A percentile compares a stretch with the other conserved stretches of the same genome.
Evolutionary conservation across 2,113 vertebrate species (phyloP).

Genomic region (Gymnogyps californianus): DNA sequence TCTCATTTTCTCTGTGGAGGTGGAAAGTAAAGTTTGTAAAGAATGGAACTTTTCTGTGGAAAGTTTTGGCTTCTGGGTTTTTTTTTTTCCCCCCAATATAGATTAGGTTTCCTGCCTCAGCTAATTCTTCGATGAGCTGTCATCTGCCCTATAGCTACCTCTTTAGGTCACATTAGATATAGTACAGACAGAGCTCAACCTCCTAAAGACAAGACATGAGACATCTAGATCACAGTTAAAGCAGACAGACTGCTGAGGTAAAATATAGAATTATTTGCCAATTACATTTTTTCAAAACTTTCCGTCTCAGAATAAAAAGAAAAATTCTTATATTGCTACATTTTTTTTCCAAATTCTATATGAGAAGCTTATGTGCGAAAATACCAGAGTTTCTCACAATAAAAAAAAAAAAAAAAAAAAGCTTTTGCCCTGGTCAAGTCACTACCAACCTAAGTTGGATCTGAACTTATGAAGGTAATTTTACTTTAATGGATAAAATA

Average conservation of each 20-base stretch:
- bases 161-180: background rate
- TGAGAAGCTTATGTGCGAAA: background rate
- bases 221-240: background rate
- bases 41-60: background rate
- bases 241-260: background rate
- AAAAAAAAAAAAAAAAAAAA: background rate
- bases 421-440: background rate
- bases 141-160: background rate
- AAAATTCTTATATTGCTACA: background rate
- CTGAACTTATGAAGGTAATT: background rate
- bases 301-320: background rate
- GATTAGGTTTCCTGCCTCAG: background rate
- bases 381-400: background rate
- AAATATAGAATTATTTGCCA: background rate
- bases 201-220: background rate
- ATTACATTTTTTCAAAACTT: background rate
- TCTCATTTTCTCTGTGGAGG: background rate
- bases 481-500: background rate
- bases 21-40: background rate
- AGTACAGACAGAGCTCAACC: background rate
- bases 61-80: background rate
- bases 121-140: background rate
- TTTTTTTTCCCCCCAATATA: accelerated
- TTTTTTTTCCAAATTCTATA: background rate
- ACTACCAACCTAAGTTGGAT: background rate